Percentiles rank a stretch among this genome's conserved stretches.
These are phyloP conservation scores for Ophiodon elongatus DNA, from an alignment of 2,113 vertebrate species.

Conservation along the genomic window DNA sequence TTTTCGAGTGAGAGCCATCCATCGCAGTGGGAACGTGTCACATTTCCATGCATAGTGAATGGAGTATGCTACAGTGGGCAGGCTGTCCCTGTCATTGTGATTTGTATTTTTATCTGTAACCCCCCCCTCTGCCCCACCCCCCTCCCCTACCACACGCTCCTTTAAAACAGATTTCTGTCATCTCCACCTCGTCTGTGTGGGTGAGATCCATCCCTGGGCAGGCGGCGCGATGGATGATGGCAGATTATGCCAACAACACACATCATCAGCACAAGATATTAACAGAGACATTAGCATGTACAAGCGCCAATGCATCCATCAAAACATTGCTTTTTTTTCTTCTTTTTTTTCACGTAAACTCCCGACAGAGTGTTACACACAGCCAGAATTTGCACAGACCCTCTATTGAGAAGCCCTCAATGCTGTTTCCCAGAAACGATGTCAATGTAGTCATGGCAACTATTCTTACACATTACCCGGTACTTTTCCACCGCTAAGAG, in stretches of 20 bases:
- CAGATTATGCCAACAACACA: slow-evolving; percentile 40
- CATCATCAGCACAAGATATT: slow-evolving; percentile 41
- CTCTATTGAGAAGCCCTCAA: slow-evolving; percentile 85
- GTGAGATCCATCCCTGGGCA: slow-evolving; percentile 43
- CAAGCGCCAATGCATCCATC: background rate
- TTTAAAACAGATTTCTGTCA: slow-evolving; percentile 54
- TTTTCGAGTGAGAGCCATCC: slow-evolving; percentile 61
- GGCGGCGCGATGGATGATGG: slow-evolving; percentile 39
- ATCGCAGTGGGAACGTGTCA: slow-evolving; percentile 67
- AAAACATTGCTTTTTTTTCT: slow-evolving; percentile 10
- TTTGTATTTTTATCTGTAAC: slow-evolving; percentile 74
- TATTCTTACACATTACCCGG: slow-evolving; percentile 85
- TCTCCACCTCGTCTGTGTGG: slow-evolving; percentile 28
- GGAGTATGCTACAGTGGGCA: slow-evolving; percentile 62
- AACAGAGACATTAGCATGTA: slow-evolving; percentile 20
- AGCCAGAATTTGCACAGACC: slow-evolving; percentile 52
- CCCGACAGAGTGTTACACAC: slow-evolving; percentile 9
- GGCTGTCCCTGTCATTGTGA: slow-evolving; percentile 68
- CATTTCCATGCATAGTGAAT: slow-evolving; percentile 75
- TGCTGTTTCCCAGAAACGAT: slow-evolving; percentile 86
- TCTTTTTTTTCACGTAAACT: slow-evolving; percentile 8
- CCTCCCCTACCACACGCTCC: slow-evolving; percentile 23
- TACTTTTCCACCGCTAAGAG: slow-evolving; percentile 81
- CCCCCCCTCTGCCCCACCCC: too few species aligned
- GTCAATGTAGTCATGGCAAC: slow-evolving; percentile 94